Base-by-base conservation (phyloP, 2,888 invertebrate species). In the Thecocarcelia acutangulata region DNA sequence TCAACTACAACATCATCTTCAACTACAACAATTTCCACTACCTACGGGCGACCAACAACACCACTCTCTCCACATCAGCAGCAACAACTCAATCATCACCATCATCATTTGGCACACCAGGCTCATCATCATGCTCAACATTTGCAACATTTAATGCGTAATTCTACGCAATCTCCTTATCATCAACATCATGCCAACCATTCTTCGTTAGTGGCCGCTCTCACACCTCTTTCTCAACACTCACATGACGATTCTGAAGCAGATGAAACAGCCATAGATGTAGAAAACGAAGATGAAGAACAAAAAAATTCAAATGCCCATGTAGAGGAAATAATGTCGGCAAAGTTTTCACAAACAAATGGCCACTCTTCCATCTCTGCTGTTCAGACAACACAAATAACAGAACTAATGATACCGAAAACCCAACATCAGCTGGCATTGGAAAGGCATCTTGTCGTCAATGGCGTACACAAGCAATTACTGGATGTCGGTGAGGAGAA, bases 211-310 rank as follows among this genome's bases (percentile, higher is more conserved):
- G 58, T 40, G 59, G 54, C 74, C 37, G 63, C 76, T 6, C 48
- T 79, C 19, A 76, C 80, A 50, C 69, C 83, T 44, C 72, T 72
- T 19, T 78, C 80, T 0, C 76, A 84, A 54, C 79, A 84, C 46
- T 79, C 85, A 37, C 85, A 86, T 11, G 84, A 79, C 77, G 88
- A 87, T 52, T 87, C 87, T 19, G 88, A 89, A 21, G 85, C 85
- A 12, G 88, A 89, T n/a, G 89, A 89, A 69, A 84, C 88, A 3
- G 89, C 89, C 83, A 89, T 89, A 81, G 89, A 89, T 85, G 89
- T 89, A 59, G 89, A 89, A 75, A 89, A 89, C 50, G 89, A 88
- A 58, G 89, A 89, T 75, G 88, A 85, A 6, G 85, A 86, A 11
- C 76, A 76, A 48, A 74, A 73, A 28, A 73, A 42, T 33, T 64